A percentile compares a stretch with the other conserved stretches of the same genome.
Evolutionary conservation across 2,113 vertebrate genomes (phyloP).

Genomic region (Mesocricetus auratus): DNA sequence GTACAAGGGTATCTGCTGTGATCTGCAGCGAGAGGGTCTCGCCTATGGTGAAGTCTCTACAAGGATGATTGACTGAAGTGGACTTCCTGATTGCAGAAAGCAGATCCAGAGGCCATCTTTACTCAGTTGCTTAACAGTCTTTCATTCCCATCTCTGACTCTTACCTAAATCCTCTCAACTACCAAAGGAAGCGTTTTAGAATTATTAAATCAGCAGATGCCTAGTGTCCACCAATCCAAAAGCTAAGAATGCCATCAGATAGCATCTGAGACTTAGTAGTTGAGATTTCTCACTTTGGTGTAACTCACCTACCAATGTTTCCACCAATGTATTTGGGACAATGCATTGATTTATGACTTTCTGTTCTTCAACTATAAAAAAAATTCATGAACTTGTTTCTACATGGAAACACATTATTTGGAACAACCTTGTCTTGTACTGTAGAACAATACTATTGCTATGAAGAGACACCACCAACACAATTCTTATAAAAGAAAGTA

Average conservation of each 20-base stretch:
- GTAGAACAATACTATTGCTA: background rate
- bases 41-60: background rate
- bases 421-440: background rate
- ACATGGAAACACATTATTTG: background rate
- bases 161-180: background rate
- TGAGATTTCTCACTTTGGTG: background rate
- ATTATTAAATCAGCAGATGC: background rate
- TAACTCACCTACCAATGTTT: background rate
- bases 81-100: background rate
- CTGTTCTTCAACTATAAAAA: background rate
- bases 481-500: background rate
- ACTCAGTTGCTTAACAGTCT: background rate
- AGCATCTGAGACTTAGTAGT: background rate
- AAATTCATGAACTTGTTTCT: background rate
- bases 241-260: background rate
- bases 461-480: background rate
- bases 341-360: background rate
- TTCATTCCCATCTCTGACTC: background rate
- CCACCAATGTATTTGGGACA: background rate
- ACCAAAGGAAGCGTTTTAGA: background rate
- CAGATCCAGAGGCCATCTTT: background rate
- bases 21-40: background rate
- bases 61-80: background rate
- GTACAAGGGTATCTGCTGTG: background rate
- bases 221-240: background rate